phyloP scores from a whole-genome alignment of 2,113 vertebrate genomes.

The Triplophysa dalaica region DNA sequence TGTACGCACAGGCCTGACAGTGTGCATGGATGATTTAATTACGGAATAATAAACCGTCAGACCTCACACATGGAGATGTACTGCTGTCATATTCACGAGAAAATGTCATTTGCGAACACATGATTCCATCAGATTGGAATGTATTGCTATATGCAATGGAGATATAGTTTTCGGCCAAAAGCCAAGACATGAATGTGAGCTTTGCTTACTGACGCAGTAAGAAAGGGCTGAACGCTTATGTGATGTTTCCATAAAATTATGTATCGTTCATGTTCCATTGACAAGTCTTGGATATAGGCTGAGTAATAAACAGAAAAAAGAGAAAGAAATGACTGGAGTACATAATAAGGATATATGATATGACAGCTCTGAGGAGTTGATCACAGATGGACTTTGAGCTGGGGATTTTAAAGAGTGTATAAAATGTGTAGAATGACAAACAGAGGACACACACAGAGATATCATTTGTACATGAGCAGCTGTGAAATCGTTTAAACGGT shows the following conservation, averaged over 20 bases:
- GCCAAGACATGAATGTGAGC: background rate
- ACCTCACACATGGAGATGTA: background rate
- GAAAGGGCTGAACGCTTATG: too few species aligned
- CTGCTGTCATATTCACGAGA: background rate
- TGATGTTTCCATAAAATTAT: background rate
- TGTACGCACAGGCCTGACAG: background rate
- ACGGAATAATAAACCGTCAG: background rate
- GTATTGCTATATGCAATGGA: background rate
- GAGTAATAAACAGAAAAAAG: background rate
- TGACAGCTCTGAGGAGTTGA: conserved; percentile 8
- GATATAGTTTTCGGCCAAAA: background rate
- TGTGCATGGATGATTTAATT: conserved; percentile 20
- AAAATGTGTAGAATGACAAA: conserved; percentile 41
- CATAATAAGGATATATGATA: conserved; percentile 13
- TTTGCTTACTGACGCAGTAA: background rate
- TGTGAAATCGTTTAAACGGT: conserved; percentile 12
- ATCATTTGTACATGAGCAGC: conserved; percentile 15
- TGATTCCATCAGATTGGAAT: background rate
- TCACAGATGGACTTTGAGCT: conserved; percentile 15
- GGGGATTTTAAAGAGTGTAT: conserved; percentile 11
- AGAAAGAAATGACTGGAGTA: background rate
- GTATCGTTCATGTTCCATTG: background rate
- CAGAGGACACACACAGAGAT: conserved; percentile 17
- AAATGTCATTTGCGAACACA: background rate
- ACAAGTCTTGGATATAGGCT: background rate